Conservation (phyloP, 2,113 vertebrate genomes). For the Anoplopoma fimbria region DNA sequence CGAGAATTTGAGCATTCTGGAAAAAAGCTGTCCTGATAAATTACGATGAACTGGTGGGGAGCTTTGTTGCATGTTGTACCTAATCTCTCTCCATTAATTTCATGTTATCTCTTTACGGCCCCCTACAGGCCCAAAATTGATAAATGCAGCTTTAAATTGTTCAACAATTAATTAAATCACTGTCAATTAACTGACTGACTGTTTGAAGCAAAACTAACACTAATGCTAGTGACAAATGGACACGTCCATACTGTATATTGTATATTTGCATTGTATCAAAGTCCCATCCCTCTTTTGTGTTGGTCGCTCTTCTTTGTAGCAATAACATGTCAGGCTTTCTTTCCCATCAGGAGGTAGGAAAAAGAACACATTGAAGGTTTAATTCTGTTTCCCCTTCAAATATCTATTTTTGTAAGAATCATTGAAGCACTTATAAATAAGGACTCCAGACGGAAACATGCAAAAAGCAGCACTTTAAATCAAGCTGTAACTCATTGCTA, state of each 20-base stretch:
- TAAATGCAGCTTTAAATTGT: conserved; percentile 5
- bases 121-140: neutral
- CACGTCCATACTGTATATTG: neutral
- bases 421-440: conserved; percentile 61
- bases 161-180: neutral
- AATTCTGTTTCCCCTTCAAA: conserved; percentile 58
- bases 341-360: conserved; percentile 32
- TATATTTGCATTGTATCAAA: neutral
- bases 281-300: conserved; percentile 7
- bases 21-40: no score
- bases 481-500: conserved; percentile 32
- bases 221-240: neutral
- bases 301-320: conserved; percentile 56
- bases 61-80: no score
- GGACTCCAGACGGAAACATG: conserved; percentile 18
- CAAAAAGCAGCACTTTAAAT: conserved; percentile 67
- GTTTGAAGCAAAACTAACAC: neutral
- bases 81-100: no score
- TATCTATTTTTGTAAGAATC: conserved; percentile 78
- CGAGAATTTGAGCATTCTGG: no score
- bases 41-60: no score
- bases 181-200: neutral
- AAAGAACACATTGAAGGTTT: neutral
- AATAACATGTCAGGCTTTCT: conserved; percentile 66
- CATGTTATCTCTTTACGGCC: no score